These are phyloP conservation scores for Taphrorychus bicolor DNA, from an alignment of 2,888 invertebrate species.

Conservation along the genomic window DNA sequence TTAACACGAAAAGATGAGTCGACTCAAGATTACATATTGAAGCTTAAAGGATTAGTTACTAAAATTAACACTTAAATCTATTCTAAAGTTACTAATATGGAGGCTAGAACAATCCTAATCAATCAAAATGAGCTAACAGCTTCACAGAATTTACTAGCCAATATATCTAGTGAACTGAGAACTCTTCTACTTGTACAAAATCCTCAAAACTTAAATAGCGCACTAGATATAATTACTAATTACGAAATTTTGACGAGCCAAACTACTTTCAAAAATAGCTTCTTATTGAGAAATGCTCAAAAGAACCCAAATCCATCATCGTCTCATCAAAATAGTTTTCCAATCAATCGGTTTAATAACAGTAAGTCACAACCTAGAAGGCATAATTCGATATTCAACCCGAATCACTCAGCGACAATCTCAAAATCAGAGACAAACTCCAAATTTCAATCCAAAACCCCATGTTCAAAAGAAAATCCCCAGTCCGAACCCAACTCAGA, in stretches of 20 bases:
- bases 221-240: constrained; percentile 17
- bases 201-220: constrained; percentile 15
- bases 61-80: constrained; percentile 14
- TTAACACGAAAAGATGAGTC: constrained; percentile 9
- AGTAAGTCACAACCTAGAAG: no score
- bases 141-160: constrained; percentile 13
- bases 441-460: no score
- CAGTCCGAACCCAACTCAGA: no score
- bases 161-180: constrained; percentile 13
- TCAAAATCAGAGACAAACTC: no score
- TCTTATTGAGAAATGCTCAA: no score
- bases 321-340: no score
- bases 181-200: constrained; percentile 21
- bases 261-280: constrained; percentile 11
- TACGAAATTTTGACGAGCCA: constrained; percentile 15
- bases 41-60: constrained; percentile 7
- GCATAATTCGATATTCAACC: no score
- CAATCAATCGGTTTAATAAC: no score
- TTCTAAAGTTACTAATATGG: not conserved
- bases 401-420: no score
- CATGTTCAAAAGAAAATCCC: no score
- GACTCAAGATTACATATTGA: constrained; percentile 5
- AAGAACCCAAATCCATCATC: no score
- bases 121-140: constrained; percentile 21
- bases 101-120: constrained; percentile 1